These are phyloP conservation scores for Merodon equestris DNA, from an alignment of 2,888 invertebrate species.

Conservation along the genomic window DNA sequence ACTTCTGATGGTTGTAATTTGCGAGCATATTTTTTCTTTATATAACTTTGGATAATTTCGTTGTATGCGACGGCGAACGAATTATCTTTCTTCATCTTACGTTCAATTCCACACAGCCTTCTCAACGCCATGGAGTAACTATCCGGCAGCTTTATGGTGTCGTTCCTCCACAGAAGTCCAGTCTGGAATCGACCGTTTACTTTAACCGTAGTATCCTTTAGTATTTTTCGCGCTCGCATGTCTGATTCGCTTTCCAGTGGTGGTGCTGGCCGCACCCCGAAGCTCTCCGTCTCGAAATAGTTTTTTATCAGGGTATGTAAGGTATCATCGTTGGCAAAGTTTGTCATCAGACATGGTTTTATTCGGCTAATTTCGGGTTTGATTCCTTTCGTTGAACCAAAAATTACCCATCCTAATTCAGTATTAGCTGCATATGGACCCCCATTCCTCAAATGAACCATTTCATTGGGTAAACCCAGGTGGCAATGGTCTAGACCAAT, in stretches of 20 bases:
- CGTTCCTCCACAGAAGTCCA: slow-evolving; percentile 4
- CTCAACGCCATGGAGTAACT: slow-evolving; percentile 11
- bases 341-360: slow-evolving; percentile 15
- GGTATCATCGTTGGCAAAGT: slow-evolving; percentile 7
- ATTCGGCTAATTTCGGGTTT: too few species aligned
- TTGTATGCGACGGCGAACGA: slow-evolving; percentile 9
- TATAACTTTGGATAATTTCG: slow-evolving; percentile 14
- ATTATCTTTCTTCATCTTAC: slow-evolving; percentile 15
- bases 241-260: slow-evolving; percentile 37
- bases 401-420: slow-evolving; percentile 42
- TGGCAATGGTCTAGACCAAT: slow-evolving; percentile 52
- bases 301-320: slow-evolving; percentile 9
- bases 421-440: slow-evolving; percentile 41
- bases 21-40: slow-evolving; percentile 44
- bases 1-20: slow-evolving; percentile 50
- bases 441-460: slow-evolving; percentile 11
- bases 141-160: slow-evolving; percentile 7
- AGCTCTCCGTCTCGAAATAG: slow-evolving; percentile 23
- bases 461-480: slow-evolving; percentile 43
- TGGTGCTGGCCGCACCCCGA: slow-evolving; percentile 16
- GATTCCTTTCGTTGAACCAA: slow-evolving; percentile 2
- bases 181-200: slow-evolving; percentile 7
- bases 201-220: background rate
- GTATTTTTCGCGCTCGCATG: background rate
- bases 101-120: slow-evolving; percentile 5